Percentiles rank a stretch among this genome's conserved stretches.
Conservation (phyloP, 2,113 vertebrate species). For the Halcyon malimbica region DNA sequence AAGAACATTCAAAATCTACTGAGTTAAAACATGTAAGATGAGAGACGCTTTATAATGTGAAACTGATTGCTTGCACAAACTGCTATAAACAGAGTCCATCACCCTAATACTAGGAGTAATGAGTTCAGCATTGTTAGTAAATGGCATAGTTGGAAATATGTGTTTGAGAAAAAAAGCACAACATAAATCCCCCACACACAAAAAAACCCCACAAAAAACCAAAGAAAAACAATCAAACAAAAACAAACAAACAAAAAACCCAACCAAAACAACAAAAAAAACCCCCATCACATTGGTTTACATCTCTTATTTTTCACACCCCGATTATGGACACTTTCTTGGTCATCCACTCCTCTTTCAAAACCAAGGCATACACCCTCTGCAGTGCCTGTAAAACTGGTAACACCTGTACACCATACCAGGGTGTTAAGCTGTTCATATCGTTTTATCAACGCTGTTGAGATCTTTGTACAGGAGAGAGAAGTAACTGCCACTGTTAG, state of each 20-base stretch:
- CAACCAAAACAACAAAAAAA: not conserved
- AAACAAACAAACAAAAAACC: not conserved
- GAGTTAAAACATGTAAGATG: not conserved
- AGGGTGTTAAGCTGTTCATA: not conserved
- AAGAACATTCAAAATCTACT: not conserved
- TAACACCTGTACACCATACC: slow-evolving; percentile 23
- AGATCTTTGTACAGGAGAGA: not conserved
- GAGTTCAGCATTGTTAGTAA: not conserved
- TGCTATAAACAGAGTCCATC: not conserved
- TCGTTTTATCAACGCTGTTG: slow-evolving; percentile 40
- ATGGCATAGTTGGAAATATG: not conserved
- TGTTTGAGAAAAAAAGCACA: not conserved
- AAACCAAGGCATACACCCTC: not conserved
- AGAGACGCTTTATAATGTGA: not conserved
- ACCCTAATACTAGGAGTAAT: not conserved
- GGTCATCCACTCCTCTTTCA: not conserved
- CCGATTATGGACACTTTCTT: not conserved
- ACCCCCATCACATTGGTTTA: not conserved
- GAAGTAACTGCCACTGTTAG: not conserved
- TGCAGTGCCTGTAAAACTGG: slow-evolving; percentile 16
- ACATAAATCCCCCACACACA: too few species aligned
- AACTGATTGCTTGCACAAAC: not conserved
- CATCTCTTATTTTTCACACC: not conserved
- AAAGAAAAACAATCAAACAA: too few species aligned
- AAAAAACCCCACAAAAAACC: too few species aligned